Percentiles rank a stretch among this genome's conserved stretches.
Conservation (phyloP, 2,888 invertebrate species). For the Lasioglossum lativentre region DNA sequence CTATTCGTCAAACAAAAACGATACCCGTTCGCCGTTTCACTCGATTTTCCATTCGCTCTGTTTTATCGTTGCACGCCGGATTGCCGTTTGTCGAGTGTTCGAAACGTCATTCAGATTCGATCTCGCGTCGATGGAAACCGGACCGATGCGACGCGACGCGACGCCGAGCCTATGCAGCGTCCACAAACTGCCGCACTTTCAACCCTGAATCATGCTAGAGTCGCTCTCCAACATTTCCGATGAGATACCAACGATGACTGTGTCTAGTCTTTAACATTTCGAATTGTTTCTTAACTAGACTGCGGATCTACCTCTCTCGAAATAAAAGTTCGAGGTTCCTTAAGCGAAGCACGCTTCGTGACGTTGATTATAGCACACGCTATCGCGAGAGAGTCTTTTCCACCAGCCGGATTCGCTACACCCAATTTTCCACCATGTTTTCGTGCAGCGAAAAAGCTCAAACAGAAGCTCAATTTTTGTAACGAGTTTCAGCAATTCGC, state of each 20-base stretch:
- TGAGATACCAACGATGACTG: background rate
- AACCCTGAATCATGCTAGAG: background rate
- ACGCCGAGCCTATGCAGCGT: background rate
- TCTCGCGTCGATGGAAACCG: slow-evolving; percentile 17
- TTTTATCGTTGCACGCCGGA: slow-evolving; percentile 15
- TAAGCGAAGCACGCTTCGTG: background rate
- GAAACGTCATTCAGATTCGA: slow-evolving; percentile 40
- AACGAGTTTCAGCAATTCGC: background rate
- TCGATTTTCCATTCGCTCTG: slow-evolving; percentile 20
- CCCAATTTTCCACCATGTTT: background rate
- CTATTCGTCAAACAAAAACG: slow-evolving; percentile 26
- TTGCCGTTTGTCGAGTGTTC: slow-evolving; percentile 26
- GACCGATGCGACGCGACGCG: background rate
- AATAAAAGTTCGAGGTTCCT: background rate
- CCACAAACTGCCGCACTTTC: background rate
- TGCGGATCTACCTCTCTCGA: background rate
- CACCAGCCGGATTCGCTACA: background rate
- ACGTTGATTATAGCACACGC: background rate
- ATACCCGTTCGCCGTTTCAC: slow-evolving; percentile 24
- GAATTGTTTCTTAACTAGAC: background rate
- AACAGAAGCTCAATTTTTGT: slow-evolving; percentile 4
- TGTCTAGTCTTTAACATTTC: no score
- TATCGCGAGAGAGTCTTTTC: background rate
- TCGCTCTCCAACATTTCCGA: background rate
- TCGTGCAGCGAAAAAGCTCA: background rate